These are phyloP conservation scores for Eupithecia exiguata DNA, from an alignment of 2,888 invertebrate genomes.

Conservation along the genomic window DNA sequence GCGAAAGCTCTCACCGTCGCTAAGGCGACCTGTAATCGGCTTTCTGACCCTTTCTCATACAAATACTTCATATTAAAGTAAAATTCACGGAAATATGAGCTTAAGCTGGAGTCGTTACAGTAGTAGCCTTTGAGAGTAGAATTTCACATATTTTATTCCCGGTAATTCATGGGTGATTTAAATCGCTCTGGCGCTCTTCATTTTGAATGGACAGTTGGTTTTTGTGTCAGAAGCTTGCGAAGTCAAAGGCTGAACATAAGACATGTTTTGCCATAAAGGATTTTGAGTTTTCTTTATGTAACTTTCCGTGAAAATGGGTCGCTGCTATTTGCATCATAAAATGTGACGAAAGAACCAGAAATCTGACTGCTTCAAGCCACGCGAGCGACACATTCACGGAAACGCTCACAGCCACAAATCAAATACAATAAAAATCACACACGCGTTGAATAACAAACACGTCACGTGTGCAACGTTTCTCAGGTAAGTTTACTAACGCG, in stretches of 20 bases:
- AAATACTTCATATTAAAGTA: conserved; percentile 34
- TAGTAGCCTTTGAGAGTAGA: conserved; percentile 30
- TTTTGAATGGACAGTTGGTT: not conserved
- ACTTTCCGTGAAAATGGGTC: not conserved
- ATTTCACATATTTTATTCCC: conserved; percentile 16
- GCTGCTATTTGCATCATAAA: conserved; percentile 2
- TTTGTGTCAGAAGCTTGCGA: not conserved
- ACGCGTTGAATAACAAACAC: conserved; percentile 31
- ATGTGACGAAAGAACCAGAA: not conserved
- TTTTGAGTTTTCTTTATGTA: not conserved
- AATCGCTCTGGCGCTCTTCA: not conserved
- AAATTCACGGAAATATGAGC: conserved; percentile 26
- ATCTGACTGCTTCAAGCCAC: not conserved
- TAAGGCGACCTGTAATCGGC: conserved; percentile 76
- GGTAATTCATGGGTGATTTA: not conserved
- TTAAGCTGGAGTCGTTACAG: conserved; percentile 21
- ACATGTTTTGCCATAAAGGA: not conserved
- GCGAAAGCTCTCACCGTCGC: conserved; percentile 71
- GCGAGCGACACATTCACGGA: conserved; percentile 1
- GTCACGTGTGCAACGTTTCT: conserved; percentile 35
- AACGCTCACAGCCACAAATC: conserved; percentile 12
- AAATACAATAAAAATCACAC: conserved; percentile 25
- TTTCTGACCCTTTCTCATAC: conserved; percentile 69
- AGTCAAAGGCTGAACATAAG: no score
- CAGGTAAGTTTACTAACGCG: conserved; percentile 48